A percentile compares a stretch with the other conserved stretches of the same genome.
Conservation (phyloP, 2,113 vertebrate genomes). For the Callionymus lyra region DNA sequence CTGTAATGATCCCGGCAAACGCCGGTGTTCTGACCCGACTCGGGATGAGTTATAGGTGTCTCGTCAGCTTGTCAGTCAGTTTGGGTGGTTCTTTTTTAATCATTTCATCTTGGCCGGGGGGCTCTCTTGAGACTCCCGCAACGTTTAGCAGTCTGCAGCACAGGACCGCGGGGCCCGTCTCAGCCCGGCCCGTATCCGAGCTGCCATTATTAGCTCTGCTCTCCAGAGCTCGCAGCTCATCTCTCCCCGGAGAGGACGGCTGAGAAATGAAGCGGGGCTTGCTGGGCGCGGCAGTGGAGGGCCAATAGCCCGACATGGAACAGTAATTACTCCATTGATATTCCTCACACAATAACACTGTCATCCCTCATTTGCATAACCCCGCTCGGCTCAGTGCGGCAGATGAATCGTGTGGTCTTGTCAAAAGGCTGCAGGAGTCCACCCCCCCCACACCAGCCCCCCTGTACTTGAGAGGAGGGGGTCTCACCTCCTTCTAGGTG, state of each 20-base stretch:
- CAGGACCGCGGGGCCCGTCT: slow-evolving; percentile 90
- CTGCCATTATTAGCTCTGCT: slow-evolving; percentile 99
- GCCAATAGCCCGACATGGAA: slow-evolving; percentile 82
- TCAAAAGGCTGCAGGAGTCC: slow-evolving; percentile 74
- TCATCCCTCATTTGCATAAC: slow-evolving; percentile 99
- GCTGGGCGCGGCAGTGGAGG: slow-evolving; percentile 56
- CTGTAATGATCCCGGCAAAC: slow-evolving; percentile 42
- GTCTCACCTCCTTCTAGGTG: slow-evolving; percentile 30
- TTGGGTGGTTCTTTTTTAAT: slow-evolving; percentile 93
- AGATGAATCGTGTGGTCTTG: slow-evolving; percentile 82
- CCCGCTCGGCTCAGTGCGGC: slow-evolving; percentile 69
- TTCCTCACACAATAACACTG: slow-evolving; percentile 98
- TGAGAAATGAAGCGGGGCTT: slow-evolving; percentile 96
- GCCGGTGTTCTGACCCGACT: slow-evolving; percentile 38
- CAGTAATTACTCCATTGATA: slow-evolving; percentile 99
- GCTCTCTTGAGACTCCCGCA: slow-evolving; percentile 82
- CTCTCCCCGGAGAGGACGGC: slow-evolving; percentile 82
- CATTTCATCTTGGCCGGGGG: slow-evolving; percentile 87
- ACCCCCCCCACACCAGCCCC: slow-evolving; percentile 52
- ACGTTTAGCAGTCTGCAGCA: slow-evolving; percentile 95
- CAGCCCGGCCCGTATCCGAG: slow-evolving; percentile 85
- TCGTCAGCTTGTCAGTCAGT: slow-evolving; percentile 63
- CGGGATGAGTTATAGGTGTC: slow-evolving; percentile 47
- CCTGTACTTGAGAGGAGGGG: slow-evolving; percentile 6
- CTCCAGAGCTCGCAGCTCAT: slow-evolving; percentile 84